Percentiles rank a stretch among this genome's conserved stretches.
These are phyloP conservation scores for Scaeva pyrastri DNA, from an alignment of 2,888 invertebrate species.

Conservation along the genomic window DNA sequence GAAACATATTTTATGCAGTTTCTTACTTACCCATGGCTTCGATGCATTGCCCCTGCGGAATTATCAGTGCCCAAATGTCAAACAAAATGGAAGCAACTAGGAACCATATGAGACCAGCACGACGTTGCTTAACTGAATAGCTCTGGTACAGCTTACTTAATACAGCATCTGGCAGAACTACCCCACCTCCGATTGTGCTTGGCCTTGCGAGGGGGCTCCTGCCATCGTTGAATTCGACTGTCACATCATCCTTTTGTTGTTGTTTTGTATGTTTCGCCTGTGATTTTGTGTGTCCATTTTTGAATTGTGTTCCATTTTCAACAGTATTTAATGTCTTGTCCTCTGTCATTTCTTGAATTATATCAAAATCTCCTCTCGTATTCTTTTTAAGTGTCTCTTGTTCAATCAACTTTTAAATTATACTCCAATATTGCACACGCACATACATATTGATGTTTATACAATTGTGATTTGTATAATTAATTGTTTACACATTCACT, in stretches of 20 bases:
- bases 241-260: conserved; percentile 32
- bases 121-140: conserved; percentile 89
- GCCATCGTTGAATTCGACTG: conserved; percentile 45
- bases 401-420: background rate
- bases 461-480: background rate
- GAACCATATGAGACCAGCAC: conserved; percentile 89
- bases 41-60: conserved; percentile 85
- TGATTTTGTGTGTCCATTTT: conserved; percentile 66
- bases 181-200: conserved; percentile 78
- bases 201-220: conserved; percentile 29
- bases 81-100: conserved; percentile 88
- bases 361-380: conserved; percentile 3
- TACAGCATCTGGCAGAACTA: conserved; percentile 85
- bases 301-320: conserved; percentile 66
- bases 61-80: conserved; percentile 86
- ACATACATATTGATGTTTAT: background rate
- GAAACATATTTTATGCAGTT: conserved; percentile 23
- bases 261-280: conserved; percentile 41
- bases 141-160: conserved; percentile 89
- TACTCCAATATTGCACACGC: background rate
- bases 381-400: conserved; percentile 21
- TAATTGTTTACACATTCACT: background rate
- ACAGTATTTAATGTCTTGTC: conserved; percentile 53
- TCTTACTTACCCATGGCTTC: conserved; percentile 81
- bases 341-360: conserved; percentile 65